These are phyloP conservation scores for Chrysemys picta DNA, from an alignment of 2,113 vertebrate species.

Conservation along the genomic window DNA sequence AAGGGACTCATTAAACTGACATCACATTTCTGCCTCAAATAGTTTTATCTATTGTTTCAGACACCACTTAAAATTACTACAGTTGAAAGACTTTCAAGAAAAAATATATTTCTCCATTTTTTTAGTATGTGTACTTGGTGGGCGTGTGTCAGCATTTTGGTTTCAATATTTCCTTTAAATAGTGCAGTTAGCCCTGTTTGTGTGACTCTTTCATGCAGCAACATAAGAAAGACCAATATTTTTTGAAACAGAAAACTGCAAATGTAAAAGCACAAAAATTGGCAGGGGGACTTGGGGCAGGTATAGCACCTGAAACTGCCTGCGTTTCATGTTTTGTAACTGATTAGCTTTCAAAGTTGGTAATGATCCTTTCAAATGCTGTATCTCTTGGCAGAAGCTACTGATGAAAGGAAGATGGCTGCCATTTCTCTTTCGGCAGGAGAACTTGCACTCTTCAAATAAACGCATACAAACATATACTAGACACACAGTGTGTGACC, in stretches of 20 bases:
- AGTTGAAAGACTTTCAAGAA: neutral
- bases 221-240: neutral
- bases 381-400: neutral
- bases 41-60: neutral
- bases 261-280: neutral
- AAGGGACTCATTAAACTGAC: neutral
- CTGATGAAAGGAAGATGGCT: neutral
- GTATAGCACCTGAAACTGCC: neutral
- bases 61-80: neutral
- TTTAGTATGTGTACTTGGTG: neutral
- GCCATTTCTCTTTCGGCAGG: neutral
- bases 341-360: neutral
- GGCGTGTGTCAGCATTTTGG: neutral
- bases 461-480: neutral
- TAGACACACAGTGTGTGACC: fast-evolving
- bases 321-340: fast-evolving
- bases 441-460: neutral
- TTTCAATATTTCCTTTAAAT: neutral
- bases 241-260: neutral
- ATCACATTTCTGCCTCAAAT: neutral
- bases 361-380: neutral
- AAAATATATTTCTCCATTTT: neutral
- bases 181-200: neutral
- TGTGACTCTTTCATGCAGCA: neutral
- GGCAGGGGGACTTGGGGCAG: neutral